A percentile compares a stretch with the other conserved stretches of the same genome.
Conservation (phyloP, 1,140 invertebrate species). For the Globodera rostochiensis region DNA sequence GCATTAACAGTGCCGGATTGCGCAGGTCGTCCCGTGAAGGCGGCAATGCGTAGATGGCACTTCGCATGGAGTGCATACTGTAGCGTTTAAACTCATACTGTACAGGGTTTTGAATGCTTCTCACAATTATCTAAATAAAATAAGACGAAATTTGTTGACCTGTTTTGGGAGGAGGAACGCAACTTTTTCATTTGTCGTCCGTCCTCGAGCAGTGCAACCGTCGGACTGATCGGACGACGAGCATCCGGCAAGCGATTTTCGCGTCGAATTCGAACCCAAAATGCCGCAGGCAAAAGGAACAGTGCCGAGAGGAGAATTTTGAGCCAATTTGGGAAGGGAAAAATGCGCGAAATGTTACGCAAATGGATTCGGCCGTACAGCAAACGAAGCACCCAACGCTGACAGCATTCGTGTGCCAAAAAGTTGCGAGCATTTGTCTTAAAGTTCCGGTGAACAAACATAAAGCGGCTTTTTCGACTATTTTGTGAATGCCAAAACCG, state of each 20-base stretch:
- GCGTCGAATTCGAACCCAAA: slow-evolving; percentile 22
- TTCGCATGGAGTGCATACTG: slow-evolving; percentile 35
- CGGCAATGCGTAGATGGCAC: slow-evolving; percentile 10
- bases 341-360: slow-evolving; percentile 16
- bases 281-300: slow-evolving; percentile 40
- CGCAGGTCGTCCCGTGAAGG: slow-evolving; percentile 8
- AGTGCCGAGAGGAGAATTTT: slow-evolving; percentile 53
- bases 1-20: slow-evolving; percentile 12
- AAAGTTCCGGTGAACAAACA: neutral
- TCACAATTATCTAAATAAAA: neutral
- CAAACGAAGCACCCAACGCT: slow-evolving; percentile 57
- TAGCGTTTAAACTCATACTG: neutral
- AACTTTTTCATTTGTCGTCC: slow-evolving; percentile 26
- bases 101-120: neutral
- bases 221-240: slow-evolving; percentile 23
- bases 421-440: slow-evolving; percentile 46
- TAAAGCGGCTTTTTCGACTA: no score
- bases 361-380: slow-evolving; percentile 56
- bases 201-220: slow-evolving; percentile 36
- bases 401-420: slow-evolving; percentile 61
- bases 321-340: slow-evolving; percentile 50
- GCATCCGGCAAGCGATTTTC: neutral
- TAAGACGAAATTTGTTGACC: neutral
- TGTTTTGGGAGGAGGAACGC: slow-evolving; percentile 26
- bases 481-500: slow-evolving; percentile 15